These are phyloP conservation scores for Himalopsyche kuldschensis DNA, from an alignment of 2,888 invertebrate genomes.

Conservation along the genomic window DNA sequence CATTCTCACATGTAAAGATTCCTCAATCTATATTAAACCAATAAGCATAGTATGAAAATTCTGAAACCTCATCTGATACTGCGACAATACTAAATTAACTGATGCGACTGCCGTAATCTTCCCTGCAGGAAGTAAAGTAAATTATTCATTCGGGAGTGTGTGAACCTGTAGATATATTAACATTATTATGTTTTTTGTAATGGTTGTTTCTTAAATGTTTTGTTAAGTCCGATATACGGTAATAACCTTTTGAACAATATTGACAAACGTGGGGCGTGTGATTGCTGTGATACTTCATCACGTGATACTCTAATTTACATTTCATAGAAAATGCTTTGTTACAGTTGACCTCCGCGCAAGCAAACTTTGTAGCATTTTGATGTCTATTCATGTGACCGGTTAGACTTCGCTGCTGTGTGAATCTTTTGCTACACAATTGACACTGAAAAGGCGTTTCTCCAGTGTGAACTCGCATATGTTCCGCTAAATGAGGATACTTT, in stretches of 20 bases:
- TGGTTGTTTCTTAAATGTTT: slow-evolving; percentile 44
- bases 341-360: slow-evolving; percentile 53
- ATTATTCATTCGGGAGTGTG: not conserved
- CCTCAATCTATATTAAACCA: not conserved
- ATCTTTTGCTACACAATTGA: slow-evolving; percentile 49
- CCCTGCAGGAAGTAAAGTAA: not conserved
- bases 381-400: slow-evolving; percentile 54
- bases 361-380: slow-evolving; percentile 50
- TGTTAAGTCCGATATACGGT: slow-evolving; percentile 52
- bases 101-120: not conserved
- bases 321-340: slow-evolving; percentile 51
- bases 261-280: slow-evolving; percentile 53
- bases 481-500: slow-evolving; percentile 58
- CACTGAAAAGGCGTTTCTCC: slow-evolving; percentile 57
- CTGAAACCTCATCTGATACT: too few species aligned
- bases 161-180: not conserved
- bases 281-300: slow-evolving; percentile 53
- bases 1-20: too few species aligned
- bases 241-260: slow-evolving; percentile 54
- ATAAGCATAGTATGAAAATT: not conserved
- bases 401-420: slow-evolving; percentile 49
- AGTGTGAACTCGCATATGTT: slow-evolving; percentile 61
- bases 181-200: not conserved
- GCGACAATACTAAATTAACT: not conserved
- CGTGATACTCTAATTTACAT: slow-evolving; percentile 54